Percentiles rank a stretch among this genome's conserved stretches.
These are phyloP conservation scores for Steinernema khuongi DNA, from an alignment of 1,140 invertebrate species.

Conservation along the genomic window DNA sequence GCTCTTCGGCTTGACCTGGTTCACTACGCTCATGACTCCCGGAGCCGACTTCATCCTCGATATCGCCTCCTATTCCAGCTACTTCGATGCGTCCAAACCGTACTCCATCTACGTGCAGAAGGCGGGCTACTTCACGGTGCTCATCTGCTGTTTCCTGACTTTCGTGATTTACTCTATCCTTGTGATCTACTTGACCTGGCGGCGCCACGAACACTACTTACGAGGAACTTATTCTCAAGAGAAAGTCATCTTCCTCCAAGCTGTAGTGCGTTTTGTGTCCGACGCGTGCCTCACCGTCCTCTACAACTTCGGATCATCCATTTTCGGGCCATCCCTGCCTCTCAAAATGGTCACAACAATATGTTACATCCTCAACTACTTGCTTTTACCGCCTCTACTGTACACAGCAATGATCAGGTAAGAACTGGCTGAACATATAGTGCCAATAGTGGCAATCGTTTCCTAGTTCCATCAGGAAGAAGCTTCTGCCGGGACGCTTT, in stretches of 20 bases:
- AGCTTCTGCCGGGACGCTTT: no score
- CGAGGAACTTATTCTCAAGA: neutral
- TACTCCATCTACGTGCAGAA: neutral
- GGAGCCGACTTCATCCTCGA: neutral
- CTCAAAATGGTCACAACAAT: neutral
- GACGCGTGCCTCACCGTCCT: neutral
- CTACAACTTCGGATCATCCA: neutral
- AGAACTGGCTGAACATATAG: neutral
- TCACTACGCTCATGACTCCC: neutral
- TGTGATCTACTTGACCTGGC: neutral
- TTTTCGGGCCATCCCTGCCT: neutral
- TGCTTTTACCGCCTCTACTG: neutral
- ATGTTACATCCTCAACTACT: conserved; percentile 3
- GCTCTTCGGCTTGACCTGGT: neutral
- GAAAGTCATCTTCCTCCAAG: neutral
- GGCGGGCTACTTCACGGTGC: neutral
- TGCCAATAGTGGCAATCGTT: no score
- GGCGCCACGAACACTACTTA: neutral
- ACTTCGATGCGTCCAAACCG: neutral
- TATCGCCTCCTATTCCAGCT: neutral
- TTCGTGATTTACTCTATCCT: neutral
- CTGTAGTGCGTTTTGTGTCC: neutral
- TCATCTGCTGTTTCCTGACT: neutral
- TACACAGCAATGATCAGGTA: neutral
- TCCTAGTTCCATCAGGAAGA: no score